phyloP scores from a whole-genome alignment of 2,888 invertebrate species.

The Drosophila paracracens region DNA sequence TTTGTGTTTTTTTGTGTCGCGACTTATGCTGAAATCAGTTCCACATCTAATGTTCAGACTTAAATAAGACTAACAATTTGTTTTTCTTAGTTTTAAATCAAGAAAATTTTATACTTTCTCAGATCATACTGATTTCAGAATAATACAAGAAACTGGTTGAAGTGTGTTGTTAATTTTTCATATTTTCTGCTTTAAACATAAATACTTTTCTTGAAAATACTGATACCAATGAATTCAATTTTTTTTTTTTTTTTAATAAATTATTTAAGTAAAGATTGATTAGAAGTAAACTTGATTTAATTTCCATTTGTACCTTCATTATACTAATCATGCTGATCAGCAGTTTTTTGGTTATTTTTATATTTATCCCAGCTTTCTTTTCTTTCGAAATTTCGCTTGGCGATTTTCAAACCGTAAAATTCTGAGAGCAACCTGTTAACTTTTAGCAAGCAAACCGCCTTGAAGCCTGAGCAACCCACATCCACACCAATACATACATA shows the following conservation, averaged over 20 bases:
- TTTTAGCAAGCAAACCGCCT: conserved; percentile 21
- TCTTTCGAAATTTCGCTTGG: background rate
- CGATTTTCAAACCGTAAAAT: conserved; percentile 12
- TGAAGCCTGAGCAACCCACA: conserved; percentile 11
- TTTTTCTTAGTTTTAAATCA: background rate
- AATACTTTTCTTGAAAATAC: background rate
- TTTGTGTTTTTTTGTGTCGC: background rate
- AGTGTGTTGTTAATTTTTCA: background rate
- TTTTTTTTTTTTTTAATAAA: background rate
- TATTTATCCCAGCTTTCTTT: background rate
- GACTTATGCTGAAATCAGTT: background rate
- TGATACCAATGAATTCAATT: background rate
- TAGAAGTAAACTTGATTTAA: background rate
- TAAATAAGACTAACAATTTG: background rate
- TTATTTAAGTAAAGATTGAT: background rate
- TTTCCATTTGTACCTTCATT: background rate
- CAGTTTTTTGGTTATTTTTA: background rate
- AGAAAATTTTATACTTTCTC: background rate
- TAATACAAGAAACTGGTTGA: background rate
- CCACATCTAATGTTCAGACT: background rate
- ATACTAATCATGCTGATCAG: background rate
- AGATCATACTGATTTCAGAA: background rate
- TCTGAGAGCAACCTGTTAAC: conserved; percentile 63
- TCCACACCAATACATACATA: background rate
- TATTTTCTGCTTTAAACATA: background rate